These are phyloP conservation scores for Drosophila siamana DNA, from an alignment of 2,888 invertebrate genomes.

Conservation along the genomic window DNA sequence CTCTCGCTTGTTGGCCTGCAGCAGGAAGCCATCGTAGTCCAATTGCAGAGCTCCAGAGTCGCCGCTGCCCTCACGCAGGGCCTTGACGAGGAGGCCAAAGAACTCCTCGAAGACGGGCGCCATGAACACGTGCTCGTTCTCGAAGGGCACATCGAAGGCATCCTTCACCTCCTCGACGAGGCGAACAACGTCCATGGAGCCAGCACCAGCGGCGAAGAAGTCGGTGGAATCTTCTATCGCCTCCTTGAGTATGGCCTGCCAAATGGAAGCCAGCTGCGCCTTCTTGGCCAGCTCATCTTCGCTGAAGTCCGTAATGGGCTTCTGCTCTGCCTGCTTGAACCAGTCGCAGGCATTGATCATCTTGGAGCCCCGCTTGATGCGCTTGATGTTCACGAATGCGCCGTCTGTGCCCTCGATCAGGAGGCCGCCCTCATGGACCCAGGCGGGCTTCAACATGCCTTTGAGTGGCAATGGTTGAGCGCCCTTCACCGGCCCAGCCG, in stretches of 20 bases:
- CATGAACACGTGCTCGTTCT: conserved; percentile 97
- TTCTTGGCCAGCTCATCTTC: conserved; percentile 90
- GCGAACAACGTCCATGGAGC: conserved; percentile 97
- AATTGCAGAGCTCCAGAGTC: conserved; percentile 86
- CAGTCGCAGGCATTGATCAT: conserved; percentile 93
- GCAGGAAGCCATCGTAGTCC: conserved; percentile 90
- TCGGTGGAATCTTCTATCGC: conserved; percentile 92
- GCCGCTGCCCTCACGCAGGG: conserved; percentile 88
- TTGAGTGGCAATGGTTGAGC: conserved; percentile 87
- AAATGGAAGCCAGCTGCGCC: conserved; percentile 89
- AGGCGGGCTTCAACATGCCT: conserved; percentile 88
- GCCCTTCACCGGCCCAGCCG: conserved; percentile 84
- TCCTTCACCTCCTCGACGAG: conserved; percentile 97
- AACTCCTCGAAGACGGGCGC: conserved; percentile 95
- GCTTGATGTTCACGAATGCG: conserved; percentile 90
- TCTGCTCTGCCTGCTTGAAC: conserved; percentile 87
- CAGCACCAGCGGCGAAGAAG: conserved; percentile 97
- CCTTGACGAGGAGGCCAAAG: conserved; percentile 88
- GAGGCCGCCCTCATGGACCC: conserved; percentile 92
- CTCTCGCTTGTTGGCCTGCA: conserved; percentile 93
- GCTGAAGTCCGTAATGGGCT: conserved; percentile 88
- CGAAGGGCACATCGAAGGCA: conserved; percentile 90
- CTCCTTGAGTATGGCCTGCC: conserved; percentile 93
- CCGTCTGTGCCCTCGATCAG: conserved; percentile 93
- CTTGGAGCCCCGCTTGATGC: conserved; percentile 91